Base-by-base conservation (phyloP, 2,797 vertebrate genomes). In the Peromyscus nudipes region DNA sequence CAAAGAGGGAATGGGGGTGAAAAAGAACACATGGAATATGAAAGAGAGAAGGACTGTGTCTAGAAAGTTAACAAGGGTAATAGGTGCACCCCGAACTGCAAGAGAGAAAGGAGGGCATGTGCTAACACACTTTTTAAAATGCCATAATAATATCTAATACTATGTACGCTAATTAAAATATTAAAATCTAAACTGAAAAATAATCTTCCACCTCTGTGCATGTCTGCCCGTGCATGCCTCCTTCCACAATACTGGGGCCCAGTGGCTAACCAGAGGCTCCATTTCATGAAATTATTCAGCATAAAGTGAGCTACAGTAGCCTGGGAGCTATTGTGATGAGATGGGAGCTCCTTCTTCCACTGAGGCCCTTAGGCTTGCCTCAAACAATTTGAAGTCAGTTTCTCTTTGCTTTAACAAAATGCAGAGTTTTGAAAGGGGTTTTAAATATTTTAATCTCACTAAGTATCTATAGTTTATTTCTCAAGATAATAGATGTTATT, bases 331-430 rank as follows among this genome's bases (percentile, higher is more conserved):
- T 43, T 57, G 52, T 89, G 94, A 69, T 46, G 77, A 7, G 4
- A 27, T 82, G 23, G 80, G 16, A 64, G 62, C 31, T 17, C 46
- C 13, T 64, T 97, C 40, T 14, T 57, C 96, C 64, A 81, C 34
- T 75, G 79, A 79, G 96, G 87, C 96, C 97, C 97, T 95, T 89
- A 65, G 97, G 88, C 93, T 97, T 79, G 6, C 97, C 97, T 52
- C 94, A 49, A 93, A 96, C 95, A 73, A 86, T 97, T 97, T 95
- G 71, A 40, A 73, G 91, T 95, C 89, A 25, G 9, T 95, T 91
- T 89, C 67, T 94, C 12, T 76, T 93, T 96, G 52, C 27, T 65
- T 88, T 95, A 80, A 93, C 40, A 85, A 86, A 90, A 85, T 71
- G 17, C 57, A 86, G 89, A 88, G n/a, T 84, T 97, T 91, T 83